Percentiles rank a stretch among this genome's conserved stretches.
These are phyloP conservation scores for Seira ritae DNA, from an alignment of 2,888 invertebrate species.

Conservation along the genomic window DNA sequence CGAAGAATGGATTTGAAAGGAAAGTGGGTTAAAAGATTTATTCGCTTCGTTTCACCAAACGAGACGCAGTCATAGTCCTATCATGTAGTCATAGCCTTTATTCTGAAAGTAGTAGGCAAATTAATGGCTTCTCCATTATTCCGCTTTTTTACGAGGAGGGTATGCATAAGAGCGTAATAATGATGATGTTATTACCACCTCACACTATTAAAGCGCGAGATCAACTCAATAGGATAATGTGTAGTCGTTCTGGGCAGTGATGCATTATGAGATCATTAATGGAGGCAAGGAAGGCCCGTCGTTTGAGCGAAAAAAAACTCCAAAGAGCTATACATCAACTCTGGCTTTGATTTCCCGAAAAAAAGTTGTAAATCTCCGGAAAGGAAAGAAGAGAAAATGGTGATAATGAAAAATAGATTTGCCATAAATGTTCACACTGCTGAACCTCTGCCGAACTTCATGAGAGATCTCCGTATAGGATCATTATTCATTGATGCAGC, in stretches of 20 bases:
- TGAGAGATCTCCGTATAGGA: too few species aligned
- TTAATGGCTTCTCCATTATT: constrained; percentile 57
- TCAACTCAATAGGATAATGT: neutral
- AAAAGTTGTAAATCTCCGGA: constrained; percentile 4
- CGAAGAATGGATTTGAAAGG: constrained; percentile 7
- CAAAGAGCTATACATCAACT: neutral
- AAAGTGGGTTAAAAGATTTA: constrained; percentile 64
- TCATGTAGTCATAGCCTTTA: too few species aligned
- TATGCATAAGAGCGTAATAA: constrained; percentile 33
- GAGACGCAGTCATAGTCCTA: neutral
- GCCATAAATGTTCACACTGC: neutral
- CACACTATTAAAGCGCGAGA: neutral
- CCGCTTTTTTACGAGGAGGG: constrained; percentile 34
- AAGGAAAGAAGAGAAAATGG: constrained; percentile 13
- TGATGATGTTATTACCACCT: constrained; percentile 15
- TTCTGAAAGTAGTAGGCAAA: too few species aligned
- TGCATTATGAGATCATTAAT: neutral
- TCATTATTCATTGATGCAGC: neutral
- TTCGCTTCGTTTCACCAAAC: constrained; percentile 45
- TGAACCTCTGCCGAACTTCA: too few species aligned
- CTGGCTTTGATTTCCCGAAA: neutral
- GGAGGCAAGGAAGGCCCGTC: neutral
- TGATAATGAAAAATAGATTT: constrained; percentile 7
- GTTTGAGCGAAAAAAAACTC: neutral
- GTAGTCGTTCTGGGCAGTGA: too few species aligned